Evolutionary conservation across 2,797 vertebrate species (phyloP).

Genomic region (Antrozous pallidus): DNA sequence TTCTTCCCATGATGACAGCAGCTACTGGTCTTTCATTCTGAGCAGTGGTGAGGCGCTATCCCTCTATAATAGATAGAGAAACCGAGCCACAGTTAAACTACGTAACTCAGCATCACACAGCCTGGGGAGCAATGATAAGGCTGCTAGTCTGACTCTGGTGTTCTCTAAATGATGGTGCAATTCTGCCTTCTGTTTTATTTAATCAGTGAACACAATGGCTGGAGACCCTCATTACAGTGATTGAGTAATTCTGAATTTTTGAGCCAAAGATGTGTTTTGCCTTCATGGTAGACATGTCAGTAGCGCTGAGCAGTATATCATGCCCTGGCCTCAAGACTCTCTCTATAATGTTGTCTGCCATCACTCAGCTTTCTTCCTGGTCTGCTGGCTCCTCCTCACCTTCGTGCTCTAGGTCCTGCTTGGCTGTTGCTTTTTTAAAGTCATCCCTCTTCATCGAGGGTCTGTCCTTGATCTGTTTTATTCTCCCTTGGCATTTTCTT

Average conservation of each 20-base stretch:
- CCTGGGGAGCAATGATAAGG: not conserved
- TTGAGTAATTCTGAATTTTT: not conserved
- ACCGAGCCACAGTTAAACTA: not conserved
- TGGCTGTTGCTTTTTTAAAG: not conserved
- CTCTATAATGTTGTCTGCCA: not conserved
- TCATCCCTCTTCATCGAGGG: too few relatives aligned
- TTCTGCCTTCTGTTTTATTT: not conserved
- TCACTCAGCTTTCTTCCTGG: too few relatives aligned
- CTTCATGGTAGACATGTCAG: not conserved
- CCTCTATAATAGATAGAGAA: not conserved
- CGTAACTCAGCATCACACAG: not conserved
- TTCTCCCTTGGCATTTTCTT: not conserved
- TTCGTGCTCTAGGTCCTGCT: not conserved
- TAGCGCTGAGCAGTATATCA: not conserved
- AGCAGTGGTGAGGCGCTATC: not conserved
- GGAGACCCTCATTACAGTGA: not conserved
- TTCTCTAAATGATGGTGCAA: not conserved
- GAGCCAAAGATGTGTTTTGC: not conserved
- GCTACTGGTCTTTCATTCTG: not conserved
- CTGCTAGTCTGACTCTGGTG: not conserved
- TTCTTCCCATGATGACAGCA: not conserved
- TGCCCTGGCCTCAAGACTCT: too few relatives aligned
- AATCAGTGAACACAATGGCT: not conserved
- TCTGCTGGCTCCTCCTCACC: not conserved
- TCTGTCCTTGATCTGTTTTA: not conserved